Evolutionary conservation across 2,797 vertebrate species (phyloP).

Genomic region (Miichthys miiuy): DNA sequence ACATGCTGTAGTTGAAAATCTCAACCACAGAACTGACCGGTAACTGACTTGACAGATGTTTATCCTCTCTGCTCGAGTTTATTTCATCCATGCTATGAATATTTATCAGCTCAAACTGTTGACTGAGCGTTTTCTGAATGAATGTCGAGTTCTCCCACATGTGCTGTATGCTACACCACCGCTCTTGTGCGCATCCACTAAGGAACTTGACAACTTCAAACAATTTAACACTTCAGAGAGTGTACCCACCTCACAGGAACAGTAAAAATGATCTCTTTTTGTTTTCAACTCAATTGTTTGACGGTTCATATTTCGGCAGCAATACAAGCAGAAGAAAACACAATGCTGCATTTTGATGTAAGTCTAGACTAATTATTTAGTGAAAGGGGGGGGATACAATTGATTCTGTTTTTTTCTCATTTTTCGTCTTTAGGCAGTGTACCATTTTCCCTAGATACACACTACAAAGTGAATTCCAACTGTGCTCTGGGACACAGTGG

Average conservation of each 20-base stretch:
- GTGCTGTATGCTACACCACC: conserved; percentile 18
- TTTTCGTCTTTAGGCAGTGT: conserved; percentile 77
- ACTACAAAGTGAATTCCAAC: conserved; percentile 85
- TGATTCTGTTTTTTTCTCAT: conserved; percentile 67
- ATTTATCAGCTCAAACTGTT: conserved; percentile 72
- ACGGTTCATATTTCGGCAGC: conserved; percentile 43
- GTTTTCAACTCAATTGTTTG: conserved; percentile 43
- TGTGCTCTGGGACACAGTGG: conserved; percentile 77
- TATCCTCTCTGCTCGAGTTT: conserved; percentile 54
- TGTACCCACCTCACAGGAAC: conserved; percentile 51
- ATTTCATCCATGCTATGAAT: conserved; percentile 59
- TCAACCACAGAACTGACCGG: conserved; percentile 16
- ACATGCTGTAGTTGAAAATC: background rate
- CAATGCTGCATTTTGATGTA: conserved; percentile 67
- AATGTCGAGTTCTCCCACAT: conserved; percentile 54
- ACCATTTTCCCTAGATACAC: conserved; percentile 77
- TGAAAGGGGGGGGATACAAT: conserved; percentile 64
- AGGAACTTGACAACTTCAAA: conserved; percentile 71
- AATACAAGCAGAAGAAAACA: conserved; percentile 39
- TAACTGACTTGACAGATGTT: conserved; percentile 55
- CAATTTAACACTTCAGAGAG: conserved; percentile 72
- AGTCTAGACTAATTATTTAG: conserved; percentile 78
- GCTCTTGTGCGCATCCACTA: conserved; percentile 43
- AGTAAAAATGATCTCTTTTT: conserved; percentile 44
- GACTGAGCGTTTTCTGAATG: conserved; percentile 71